Evolutionary conservation across 2,797 vertebrate species (phyloP), one percentile per base, ranked within the genome.

Genomic region (Poliocrania exsul): DNA sequence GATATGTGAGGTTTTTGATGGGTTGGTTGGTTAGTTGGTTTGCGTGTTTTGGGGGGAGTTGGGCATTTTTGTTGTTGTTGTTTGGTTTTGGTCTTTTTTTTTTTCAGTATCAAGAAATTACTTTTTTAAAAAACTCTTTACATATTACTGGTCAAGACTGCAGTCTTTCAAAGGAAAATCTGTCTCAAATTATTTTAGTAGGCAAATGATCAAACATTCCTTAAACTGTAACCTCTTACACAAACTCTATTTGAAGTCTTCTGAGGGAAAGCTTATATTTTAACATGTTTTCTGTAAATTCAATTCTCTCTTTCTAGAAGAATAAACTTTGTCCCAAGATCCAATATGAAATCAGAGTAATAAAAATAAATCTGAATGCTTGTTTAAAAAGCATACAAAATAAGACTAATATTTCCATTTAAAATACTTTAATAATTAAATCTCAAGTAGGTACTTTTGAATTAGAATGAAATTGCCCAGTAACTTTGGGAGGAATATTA

Each of bases 1-100:
- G 7, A 35, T 54, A 66, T 60, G 1, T 31, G 17, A 2, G 4
- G 0, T 4, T 21, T 42, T 40, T 40, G 13, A 14, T 61, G 37
- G 3, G 0, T 46, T 54, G 3, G 1, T 66, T 37, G 8, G 3
- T 56, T 56, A 5, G 6, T 60, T 74, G 6, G 4, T 53, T 61
- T 0, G 4, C 9, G 21, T 67, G 18, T 0, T 2, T 13, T 9
- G 9, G 9, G 9, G 24, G 24, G 24, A 15, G 26, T 6, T 40
- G 38, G 38, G 14, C 15, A 16, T 11, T 38, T 38, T 37, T 18
- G 7, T 19, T 31, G 7, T 14, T n/a, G 31, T n/a, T 54, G 31
- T 9, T 38, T 65, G 44, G 4, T 13, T 16, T 64, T 24, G 54
- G 3, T 44, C 40, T 50, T 70, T 29, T 7, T 3, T 23, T 26